phyloP scores from a whole-genome alignment of 2,888 invertebrate genomes.

The Chrysolina haemoptera region DNA sequence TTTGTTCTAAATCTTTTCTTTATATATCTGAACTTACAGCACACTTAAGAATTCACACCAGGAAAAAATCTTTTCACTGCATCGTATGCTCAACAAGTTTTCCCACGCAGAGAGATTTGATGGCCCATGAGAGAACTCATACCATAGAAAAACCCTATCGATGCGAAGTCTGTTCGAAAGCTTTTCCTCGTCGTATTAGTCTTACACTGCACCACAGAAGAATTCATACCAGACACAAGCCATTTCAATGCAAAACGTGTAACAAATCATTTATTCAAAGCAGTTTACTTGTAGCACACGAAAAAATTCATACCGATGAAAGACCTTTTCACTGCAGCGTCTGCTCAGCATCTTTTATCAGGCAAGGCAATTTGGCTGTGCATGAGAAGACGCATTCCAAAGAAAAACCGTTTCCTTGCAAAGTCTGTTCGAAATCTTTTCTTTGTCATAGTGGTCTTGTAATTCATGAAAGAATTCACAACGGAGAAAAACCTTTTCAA shows the following conservation, averaged over 20 bases:
- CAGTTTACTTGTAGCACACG: neutral
- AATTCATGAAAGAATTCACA: no score
- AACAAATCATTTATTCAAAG: neutral
- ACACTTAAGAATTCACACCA: neutral
- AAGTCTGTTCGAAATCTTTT: neutral
- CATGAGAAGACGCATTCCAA: neutral
- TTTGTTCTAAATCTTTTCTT: no score
- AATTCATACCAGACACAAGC: neutral
- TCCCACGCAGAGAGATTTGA: no score
- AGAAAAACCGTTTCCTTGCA: neutral
- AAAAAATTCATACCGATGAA: no score
- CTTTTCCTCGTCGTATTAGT: no score
- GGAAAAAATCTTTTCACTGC: neutral
- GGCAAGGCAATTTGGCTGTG: neutral
- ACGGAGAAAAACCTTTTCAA: neutral
- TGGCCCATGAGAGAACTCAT: no score
- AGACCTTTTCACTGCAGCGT: neutral
- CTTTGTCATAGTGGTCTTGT: no score
- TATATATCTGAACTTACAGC: neutral
- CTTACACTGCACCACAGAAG: no score
- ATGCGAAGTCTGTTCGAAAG: no score
- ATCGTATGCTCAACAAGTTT: no score
- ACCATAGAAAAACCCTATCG: no score
- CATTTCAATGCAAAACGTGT: neutral
- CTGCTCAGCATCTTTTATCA: neutral